phyloP scores from a whole-genome alignment of 2,113 vertebrate species.

The Phaethornis superciliosus region DNA sequence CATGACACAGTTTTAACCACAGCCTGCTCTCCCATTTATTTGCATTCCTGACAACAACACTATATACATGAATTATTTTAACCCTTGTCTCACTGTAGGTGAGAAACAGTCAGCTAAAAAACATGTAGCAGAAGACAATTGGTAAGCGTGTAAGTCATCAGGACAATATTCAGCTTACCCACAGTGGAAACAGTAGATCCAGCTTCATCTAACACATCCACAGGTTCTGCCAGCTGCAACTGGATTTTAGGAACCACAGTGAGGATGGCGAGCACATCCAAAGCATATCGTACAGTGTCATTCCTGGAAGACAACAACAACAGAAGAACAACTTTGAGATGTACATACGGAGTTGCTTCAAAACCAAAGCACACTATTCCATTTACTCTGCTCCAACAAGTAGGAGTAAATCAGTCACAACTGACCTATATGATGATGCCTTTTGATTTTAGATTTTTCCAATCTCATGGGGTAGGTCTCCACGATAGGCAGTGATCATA shows the following conservation, averaged over 20 bases:
- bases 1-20: background rate
- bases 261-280: slow-evolving; percentile 96
- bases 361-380: background rate
- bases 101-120: background rate
- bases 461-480: background rate
- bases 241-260: slow-evolving; percentile 98
- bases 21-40: background rate
- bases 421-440: background rate
- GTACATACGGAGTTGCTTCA: background rate
- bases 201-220: slow-evolving; percentile 92
- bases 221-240: slow-evolving; percentile 90
- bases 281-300: slow-evolving; percentile 95
- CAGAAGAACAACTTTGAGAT: background rate
- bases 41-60: background rate
- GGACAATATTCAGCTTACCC: slow-evolving; percentile 78
- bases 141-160: background rate
- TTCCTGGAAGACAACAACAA: slow-evolving; percentile 81
- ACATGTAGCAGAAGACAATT: background rate
- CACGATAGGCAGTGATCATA: background rate
- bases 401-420: background rate
- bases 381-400: background rate
- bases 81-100: background rate
- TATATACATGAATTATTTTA: background rate
- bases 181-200: slow-evolving; percentile 93
- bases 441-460: background rate